These are phyloP conservation scores for Urophycis tenuis DNA, from an alignment of 2,797 vertebrate species.

Conservation along the genomic window DNA sequence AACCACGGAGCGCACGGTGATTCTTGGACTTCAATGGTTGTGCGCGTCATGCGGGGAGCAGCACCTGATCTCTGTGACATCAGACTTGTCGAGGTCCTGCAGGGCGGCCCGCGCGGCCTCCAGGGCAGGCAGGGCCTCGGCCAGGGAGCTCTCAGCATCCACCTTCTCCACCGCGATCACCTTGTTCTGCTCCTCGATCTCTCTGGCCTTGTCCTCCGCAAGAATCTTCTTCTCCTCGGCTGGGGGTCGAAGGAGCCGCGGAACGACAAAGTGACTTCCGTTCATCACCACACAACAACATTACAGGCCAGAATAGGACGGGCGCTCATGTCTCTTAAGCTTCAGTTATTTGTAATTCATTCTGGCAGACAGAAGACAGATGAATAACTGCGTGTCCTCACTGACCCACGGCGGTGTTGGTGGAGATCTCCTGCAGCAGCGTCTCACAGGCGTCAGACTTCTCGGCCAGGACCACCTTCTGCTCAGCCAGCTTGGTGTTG, in stretches of 20 bases:
- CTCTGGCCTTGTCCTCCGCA: conserved; percentile 87
- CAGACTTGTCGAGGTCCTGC: conserved; percentile 90
- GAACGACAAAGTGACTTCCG: not conserved
- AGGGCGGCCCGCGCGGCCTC: conserved; percentile 85
- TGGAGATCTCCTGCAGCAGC: conserved; percentile 78
- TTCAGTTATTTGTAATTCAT: not conserved
- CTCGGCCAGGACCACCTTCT: conserved; percentile 86
- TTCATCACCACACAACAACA: not conserved
- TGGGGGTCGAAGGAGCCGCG: conserved; percentile 47
- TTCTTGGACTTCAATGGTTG: no score
- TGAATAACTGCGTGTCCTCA: conserved; percentile 23
- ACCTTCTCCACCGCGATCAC: conserved; percentile 84
- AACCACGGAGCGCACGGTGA: no score
- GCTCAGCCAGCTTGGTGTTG: conserved; percentile 86
- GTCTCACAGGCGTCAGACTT: conserved; percentile 84
- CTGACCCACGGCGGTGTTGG: conserved; percentile 81
- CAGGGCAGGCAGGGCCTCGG: conserved; percentile 85
- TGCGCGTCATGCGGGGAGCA: not conserved
- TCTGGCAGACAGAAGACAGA: no score
- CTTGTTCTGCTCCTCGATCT: conserved; percentile 90
- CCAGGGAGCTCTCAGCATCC: conserved; percentile 83
- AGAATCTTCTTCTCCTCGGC: conserved; percentile 89
- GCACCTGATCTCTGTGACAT: conserved; percentile 95
- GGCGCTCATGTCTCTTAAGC: not conserved
- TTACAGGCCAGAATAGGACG: not conserved